Base-by-base conservation (phyloP, 2,113 vertebrate genomes). In the Bufo gargarizans region DNA sequence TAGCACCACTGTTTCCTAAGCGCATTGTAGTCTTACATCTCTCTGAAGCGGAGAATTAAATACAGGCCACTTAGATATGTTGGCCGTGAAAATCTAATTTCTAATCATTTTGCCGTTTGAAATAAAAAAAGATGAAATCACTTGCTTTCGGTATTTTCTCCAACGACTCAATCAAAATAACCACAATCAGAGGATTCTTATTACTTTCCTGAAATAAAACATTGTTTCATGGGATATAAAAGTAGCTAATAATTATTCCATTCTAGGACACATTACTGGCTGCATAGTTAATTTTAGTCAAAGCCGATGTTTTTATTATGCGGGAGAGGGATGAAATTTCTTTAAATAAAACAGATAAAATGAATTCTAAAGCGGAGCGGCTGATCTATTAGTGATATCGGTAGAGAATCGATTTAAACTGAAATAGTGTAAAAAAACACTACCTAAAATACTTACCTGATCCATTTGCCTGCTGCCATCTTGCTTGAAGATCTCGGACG, bases 121-220 rank as follows among this genome's bases (percentile, higher is more conserved):
- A 49, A 76, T 76, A 76, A 72, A 67, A 63, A 77, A 59, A 20
- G 71, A 84, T 77, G 71, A 88, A 84, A 82, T 88, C 86, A 82
- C 55, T 82, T 45, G 74, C 85, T 86, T 77, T 77, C 20, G 53
- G 74, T 69, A 67, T 84, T 83, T 88, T 83, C 58, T 76, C 17
- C 58, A 33, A 84, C 47, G 50, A 58, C 86, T 69, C 50, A 77
- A 78, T 93, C 92, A 90, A 92, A 92, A 93, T 93, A 89, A 92
- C 92, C 93, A 90, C 92, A 91, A 93, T 94, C 92, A 93, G 90
- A 91, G 85, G 90, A 91, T 77, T 87, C 93, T 91, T 92, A 92
- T 91, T 90, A 92, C 84, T 92, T 90, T 89, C 93, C 92, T 92
- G 92, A 95, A 94, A 93, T 93, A 92, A n/a, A 92, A 0, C 89